Base-by-base conservation (phyloP, 2,113 vertebrate species). In the Boleophthalmus pectinirostris region DNA sequence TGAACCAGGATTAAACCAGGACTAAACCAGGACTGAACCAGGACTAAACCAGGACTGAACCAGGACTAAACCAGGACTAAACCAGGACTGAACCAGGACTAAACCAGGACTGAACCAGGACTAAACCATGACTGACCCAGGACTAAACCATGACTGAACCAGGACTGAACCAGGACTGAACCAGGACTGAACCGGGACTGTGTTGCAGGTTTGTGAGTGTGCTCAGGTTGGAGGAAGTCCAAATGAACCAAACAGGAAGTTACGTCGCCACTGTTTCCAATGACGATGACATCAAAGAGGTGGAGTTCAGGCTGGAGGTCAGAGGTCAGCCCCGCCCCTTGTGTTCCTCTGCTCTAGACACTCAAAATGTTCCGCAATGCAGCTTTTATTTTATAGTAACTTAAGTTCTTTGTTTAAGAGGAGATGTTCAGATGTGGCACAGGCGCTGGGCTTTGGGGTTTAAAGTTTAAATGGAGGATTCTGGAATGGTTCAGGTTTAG, bases 241-340 rank as follows among this genome's bases (percentile, higher is more conserved):
- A 94, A 69, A 92, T 95, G 89, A 91, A 95, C 18, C 96, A 98
- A 81, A 93, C 93, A 68, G 98, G 97, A 61, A 82, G 75, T 79
- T 99, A 99, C 78, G 95, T 92, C 5, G 91, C 94, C 20, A 81
- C 81, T 0, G 95, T 89, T 68, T 91, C 70, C 79, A 95, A 98
- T 1, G 93, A 95, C 3, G 96, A 98, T 0, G 95, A 91, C 0
- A 33, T 78, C 0, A 83, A 89, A 75, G 89, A 95, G 18, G 68
- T 95, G 15, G 88, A 91, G 20, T 98, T 99, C 87, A 82, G 92
- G 58, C 89, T 99, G 68, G 92, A 97, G 88, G 95, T 99, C 66
- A 88, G 85, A 88, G 92, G 93, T 94, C 71, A 87, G 86, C 60
- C 20, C 24, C 56, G 10, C 13, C 12, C 21, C 56, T 10, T 13